These are phyloP conservation scores for Eurystomus gularis DNA, from an alignment of 2,113 vertebrate species.

Conservation along the genomic window DNA sequence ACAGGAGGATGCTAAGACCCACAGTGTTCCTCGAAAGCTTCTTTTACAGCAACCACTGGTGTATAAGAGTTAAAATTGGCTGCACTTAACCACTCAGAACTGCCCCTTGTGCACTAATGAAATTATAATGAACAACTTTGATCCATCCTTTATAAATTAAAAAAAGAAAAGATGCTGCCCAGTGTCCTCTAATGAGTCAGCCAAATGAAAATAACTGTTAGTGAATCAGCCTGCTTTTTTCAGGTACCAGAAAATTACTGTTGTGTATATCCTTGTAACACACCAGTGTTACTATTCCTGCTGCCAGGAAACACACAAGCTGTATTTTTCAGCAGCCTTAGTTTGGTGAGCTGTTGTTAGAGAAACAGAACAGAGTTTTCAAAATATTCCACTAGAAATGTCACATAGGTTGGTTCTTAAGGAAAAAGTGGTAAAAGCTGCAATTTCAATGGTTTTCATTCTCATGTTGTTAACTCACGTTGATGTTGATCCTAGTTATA, in stretches of 20 bases:
- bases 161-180: background rate
- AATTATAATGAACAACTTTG: background rate
- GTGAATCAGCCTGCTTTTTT: background rate
- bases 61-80: background rate
- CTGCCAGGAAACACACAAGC: background rate
- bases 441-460: background rate
- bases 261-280: background rate
- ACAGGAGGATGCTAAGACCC: background rate
- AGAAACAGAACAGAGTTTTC: background rate
- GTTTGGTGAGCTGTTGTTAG: background rate
- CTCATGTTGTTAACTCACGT: background rate
- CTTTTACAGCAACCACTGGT: background rate
- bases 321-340: background rate
- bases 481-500: too few species aligned
- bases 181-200: background rate
- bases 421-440: background rate
- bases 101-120: background rate
- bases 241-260: background rate
- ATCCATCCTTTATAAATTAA: background rate
- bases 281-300: background rate
- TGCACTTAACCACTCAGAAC: background rate
- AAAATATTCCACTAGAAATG: background rate
- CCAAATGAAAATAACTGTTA: background rate
- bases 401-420: background rate
- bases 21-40: background rate